Evolutionary conservation across 2,113 vertebrate species (phyloP).

Genomic region (Phocoena phocoena): DNA sequence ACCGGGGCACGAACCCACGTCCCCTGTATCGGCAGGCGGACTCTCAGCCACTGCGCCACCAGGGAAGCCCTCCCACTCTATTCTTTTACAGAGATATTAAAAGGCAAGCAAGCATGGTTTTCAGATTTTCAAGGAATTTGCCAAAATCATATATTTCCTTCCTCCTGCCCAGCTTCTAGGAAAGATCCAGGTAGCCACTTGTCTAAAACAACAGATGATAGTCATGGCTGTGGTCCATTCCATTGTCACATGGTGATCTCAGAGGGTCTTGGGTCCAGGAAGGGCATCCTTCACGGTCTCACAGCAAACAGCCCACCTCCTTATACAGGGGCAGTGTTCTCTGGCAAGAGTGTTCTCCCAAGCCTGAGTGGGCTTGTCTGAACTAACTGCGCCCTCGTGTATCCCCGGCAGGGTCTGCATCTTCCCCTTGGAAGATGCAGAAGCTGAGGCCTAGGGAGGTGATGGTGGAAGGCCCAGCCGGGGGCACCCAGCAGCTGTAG

Average conservation of each 20-base stretch:
- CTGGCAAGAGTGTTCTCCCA: neutral
- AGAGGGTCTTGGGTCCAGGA: neutral
- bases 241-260: neutral
- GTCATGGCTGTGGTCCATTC: too few relatives aligned
- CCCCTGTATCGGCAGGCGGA: too few relatives aligned
- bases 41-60: too few relatives aligned
- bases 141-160: neutral
- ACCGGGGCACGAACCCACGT: too few relatives aligned
- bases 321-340: accelerated
- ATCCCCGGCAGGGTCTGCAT: neutral
- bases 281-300: neutral
- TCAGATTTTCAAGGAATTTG: neutral
- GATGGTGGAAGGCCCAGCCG: neutral
- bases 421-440: neutral
- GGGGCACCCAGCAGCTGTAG: neutral
- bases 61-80: neutral
- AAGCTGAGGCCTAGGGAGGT: neutral
- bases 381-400: neutral
- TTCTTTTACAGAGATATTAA: neutral
- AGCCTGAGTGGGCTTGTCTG: neutral
- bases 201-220: neutral
- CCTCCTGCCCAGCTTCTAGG: neutral
- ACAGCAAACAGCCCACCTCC: neutral
- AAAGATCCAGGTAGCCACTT: neutral
- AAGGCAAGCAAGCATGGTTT: neutral